phyloP scores from a whole-genome alignment of 2,888 invertebrate genomes.

The Dorcus hopei region DNA sequence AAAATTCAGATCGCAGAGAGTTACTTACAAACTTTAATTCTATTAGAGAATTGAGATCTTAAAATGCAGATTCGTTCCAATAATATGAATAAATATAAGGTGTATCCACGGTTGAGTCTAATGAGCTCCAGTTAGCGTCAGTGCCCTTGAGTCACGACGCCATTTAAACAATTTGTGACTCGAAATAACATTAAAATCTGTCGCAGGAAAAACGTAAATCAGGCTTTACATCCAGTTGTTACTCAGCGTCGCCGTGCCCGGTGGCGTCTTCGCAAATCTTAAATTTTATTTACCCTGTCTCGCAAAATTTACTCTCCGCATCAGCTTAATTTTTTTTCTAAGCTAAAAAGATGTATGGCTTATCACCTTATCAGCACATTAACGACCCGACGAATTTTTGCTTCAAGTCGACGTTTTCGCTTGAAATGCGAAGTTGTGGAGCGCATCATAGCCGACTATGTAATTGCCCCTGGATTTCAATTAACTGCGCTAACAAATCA shows the following conservation, averaged over 20 bases:
- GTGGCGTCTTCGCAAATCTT: constrained; percentile 16
- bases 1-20: no score
- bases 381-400: no score
- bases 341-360: no score
- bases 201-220: constrained; percentile 51
- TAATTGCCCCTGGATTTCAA: constrained; percentile 54
- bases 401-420: no score
- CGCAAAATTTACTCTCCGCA: no score
- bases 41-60: constrained; percentile 14
- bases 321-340: no score
- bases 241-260: constrained; percentile 9
- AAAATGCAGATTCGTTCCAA: constrained; percentile 47
- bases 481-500: constrained; percentile 55
- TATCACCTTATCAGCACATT: no score
- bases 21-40: constrained; percentile 7
- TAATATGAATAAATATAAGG: constrained; percentile 53
- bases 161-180: constrained; percentile 57
- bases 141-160: constrained; percentile 52
- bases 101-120: constrained; percentile 47
- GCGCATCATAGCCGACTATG: constrained; percentile 24
- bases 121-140: constrained; percentile 53
- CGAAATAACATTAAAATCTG: constrained; percentile 55
- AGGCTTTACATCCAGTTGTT: constrained; percentile 46
- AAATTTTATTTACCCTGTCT: constrained; percentile 16
- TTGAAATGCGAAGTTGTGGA: no score